These are phyloP conservation scores for Drosophila yooni DNA, from an alignment of 2,888 invertebrate species.

Conservation along the genomic window DNA sequence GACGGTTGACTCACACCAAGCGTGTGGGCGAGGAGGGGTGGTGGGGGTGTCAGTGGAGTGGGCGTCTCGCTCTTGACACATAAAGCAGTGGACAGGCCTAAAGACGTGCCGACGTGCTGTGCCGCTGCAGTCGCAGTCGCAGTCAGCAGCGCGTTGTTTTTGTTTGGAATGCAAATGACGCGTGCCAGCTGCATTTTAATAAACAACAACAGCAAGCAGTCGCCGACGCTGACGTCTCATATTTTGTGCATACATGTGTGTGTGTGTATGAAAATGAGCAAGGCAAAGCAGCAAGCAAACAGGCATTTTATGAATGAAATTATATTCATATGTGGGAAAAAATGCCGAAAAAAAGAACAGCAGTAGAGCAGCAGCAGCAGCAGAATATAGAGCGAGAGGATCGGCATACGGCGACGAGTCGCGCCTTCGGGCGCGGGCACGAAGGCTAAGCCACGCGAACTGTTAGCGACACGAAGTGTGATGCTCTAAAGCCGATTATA, in stretches of 20 bases:
- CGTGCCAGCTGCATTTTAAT: slow-evolving; percentile 48
- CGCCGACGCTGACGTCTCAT: slow-evolving; percentile 29
- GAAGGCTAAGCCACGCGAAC: slow-evolving; percentile 30
- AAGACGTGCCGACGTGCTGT: slow-evolving; percentile 58
- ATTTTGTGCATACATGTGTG: slow-evolving; percentile 23
- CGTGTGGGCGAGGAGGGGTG: not conserved
- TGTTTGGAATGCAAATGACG: slow-evolving; percentile 51
- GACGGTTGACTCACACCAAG: not conserved
- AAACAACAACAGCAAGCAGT: slow-evolving; percentile 25
- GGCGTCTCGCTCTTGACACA: slow-evolving; percentile 66
- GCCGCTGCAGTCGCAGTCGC: slow-evolving; percentile 15
- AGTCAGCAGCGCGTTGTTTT: slow-evolving; percentile 17
- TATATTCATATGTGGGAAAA: slow-evolving; percentile 55
- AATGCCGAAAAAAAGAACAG: slow-evolving; percentile 33
- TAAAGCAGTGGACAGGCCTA: slow-evolving; percentile 56
- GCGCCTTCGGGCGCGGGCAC: slow-evolving; percentile 15
- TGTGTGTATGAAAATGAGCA: slow-evolving; percentile 43
- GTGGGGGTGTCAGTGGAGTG: slow-evolving; percentile 6
- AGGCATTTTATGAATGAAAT: slow-evolving; percentile 74
- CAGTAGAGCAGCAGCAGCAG: slow-evolving; percentile 16
- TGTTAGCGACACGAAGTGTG: slow-evolving; percentile 37
- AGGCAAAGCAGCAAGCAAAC: slow-evolving; percentile 32
- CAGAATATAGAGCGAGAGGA: slow-evolving; percentile 13
- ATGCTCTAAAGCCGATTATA: slow-evolving; percentile 23
- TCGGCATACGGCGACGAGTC: not conserved